Evolutionary conservation across 2,888 invertebrate species (phyloP), one percentile per base, ranked within the genome.

Genomic region (Mythimna vitellina): DNA sequence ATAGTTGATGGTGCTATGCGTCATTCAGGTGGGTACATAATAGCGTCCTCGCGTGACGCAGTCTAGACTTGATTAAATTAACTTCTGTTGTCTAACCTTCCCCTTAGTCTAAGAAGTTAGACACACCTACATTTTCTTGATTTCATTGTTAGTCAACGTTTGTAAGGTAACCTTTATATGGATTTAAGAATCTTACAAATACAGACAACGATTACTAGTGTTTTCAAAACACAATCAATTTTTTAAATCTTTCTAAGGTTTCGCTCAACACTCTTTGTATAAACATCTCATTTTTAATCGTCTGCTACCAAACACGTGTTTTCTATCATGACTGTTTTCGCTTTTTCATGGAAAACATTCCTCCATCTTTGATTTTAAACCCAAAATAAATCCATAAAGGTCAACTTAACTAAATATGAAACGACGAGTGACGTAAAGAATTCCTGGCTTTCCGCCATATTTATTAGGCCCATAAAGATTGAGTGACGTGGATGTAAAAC

Each of bases 401-500:
- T 54, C 54, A 56, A 46, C 38, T 58, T n/a, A 1, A 10, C 58
- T 57, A 62, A 65, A 65, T 56, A 25, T 53, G 35, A n/a, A 8
- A 6, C 20, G 5, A 17, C 46, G 29, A 42, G 25, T 29, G 51
- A 58, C 22, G 46, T 38, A 46, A 49, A 67, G 79, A 66, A 65
- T 61, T 53, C 17, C 69, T 80, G 73, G 67, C 67, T 67, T 65
- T 77, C 22, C 57, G 80, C 67, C 80, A 76, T 79, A 22, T 69
- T 53, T 20, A 51, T 29, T 38, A 57, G n/a, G 1, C 1, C 42
- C 49, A 29, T 68, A 22, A 25, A 61, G 20, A 54, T 35, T 32
- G 10, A 64, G 49, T 68, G 64, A 68, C 65, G 67, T 62, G 3
- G 5, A 25, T 54, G 17, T 64, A 51, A 46, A 61, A 54, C 35